Evolutionary conservation across 2,113 vertebrate species (phyloP).

Genomic region (Onychostoma macrolepis): DNA sequence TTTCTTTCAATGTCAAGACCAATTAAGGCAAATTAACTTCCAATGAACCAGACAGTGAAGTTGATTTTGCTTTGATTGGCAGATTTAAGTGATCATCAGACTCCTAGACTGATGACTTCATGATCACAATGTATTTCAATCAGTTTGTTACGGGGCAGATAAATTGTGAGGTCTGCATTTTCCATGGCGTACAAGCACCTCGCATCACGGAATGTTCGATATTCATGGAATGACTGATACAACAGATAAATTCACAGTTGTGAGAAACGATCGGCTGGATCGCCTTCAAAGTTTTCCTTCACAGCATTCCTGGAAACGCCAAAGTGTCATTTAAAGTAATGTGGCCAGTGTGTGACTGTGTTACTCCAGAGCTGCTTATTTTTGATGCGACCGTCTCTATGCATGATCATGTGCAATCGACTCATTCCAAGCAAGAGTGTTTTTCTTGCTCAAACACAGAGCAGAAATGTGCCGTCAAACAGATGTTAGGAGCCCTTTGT

Average conservation of each 20-base stretch:
- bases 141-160: background rate
- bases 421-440: conserved; percentile 71
- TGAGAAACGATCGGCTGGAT: conserved; percentile 25
- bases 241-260: conserved; percentile 29
- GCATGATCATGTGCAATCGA: conserved; percentile 75
- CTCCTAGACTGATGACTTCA: background rate
- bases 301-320: background rate
- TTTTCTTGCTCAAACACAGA: conserved; percentile 81
- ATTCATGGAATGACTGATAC: conserved; percentile 54
- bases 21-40: background rate
- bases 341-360: conserved; percentile 1
- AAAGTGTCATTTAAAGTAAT: background rate
- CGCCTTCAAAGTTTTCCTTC: conserved; percentile 26
- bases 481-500: conserved; percentile 91
- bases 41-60: background rate
- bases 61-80: conserved; percentile 7
- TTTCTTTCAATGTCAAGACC: conserved; percentile 43
- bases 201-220: conserved; percentile 1
- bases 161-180: background rate
- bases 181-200: conserved; percentile 1
- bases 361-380: conserved; percentile 17
- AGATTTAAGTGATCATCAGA: background rate
- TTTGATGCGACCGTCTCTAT: conserved; percentile 60
- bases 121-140: background rate
- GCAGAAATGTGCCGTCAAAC: conserved; percentile 88